A percentile compares a stretch with the other conserved stretches of the same genome.
Evolutionary conservation across 2,113 vertebrate species (phyloP).

Genomic region (Trachemys scripta): DNA sequence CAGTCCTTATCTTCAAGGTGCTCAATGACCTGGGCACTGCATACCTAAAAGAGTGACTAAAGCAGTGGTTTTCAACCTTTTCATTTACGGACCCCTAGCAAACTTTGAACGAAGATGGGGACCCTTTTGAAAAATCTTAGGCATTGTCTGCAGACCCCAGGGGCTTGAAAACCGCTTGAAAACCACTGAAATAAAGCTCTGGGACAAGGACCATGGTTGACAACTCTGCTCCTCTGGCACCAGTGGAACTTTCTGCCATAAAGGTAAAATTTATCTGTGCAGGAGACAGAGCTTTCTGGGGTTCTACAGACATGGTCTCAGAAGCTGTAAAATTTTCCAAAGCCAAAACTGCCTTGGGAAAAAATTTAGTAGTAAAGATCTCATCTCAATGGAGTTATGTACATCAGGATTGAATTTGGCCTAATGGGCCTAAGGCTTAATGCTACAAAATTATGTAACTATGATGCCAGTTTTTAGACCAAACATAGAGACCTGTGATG

Average conservation of each 20-base stretch:
- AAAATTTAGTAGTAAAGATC: neutral
- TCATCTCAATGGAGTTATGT: neutral
- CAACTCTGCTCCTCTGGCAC: neutral
- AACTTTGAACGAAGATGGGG: too few species aligned
- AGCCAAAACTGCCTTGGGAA: neutral
- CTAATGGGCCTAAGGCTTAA: neutral
- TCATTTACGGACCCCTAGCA: too few species aligned
- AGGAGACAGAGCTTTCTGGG: neutral
- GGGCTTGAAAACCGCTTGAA: too few species aligned
- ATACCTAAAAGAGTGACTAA: neutral
- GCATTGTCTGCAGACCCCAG: too few species aligned
- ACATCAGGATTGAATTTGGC: neutral
- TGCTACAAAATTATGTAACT: neutral
- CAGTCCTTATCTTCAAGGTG: neutral
- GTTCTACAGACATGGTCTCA: neutral
- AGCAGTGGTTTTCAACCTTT: too few species aligned
- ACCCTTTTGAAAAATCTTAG: too few species aligned
- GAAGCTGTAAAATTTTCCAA: neutral
- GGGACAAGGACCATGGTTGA: neutral
- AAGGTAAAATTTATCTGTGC: neutral
- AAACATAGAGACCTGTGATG: neutral
- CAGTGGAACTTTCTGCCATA: neutral
- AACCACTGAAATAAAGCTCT: too few species aligned
- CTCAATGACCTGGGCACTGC: neutral
- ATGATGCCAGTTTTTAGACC: accelerated